Evolutionary conservation across 2,113 vertebrate genomes (phyloP).

Genomic region (Engystomops pustulosus): DNA sequence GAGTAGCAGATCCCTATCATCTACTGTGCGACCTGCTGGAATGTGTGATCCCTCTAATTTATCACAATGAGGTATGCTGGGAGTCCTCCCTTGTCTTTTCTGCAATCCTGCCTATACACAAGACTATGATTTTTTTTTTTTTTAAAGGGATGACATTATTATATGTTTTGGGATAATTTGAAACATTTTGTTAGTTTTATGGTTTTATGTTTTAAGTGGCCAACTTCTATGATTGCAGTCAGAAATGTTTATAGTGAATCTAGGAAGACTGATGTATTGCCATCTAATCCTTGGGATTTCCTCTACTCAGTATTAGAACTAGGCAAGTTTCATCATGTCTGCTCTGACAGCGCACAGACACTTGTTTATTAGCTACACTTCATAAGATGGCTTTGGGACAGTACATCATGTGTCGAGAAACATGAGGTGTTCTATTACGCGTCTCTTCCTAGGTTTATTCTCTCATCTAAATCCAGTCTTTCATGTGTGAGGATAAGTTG

Average conservation of each 20-base stretch:
- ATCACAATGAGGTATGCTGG: too few species aligned
- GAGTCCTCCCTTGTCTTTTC: too few species aligned
- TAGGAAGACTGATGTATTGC: background rate
- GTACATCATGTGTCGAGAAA: constrained; percentile 60
- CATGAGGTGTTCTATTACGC: constrained; percentile 60
- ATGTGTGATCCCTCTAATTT: too few species aligned
- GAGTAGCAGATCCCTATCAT: too few species aligned
- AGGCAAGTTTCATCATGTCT: constrained; percentile 68
- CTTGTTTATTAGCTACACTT: constrained; percentile 61
- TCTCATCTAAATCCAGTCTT: background rate
- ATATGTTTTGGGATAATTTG: too few species aligned
- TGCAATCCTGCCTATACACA: too few species aligned
- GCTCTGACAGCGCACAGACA: constrained; percentile 61
- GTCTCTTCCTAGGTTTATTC: constrained; percentile 30
- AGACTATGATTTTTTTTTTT: too few species aligned
- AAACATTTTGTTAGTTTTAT: too few species aligned
- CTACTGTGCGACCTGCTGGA: too few species aligned
- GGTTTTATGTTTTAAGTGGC: too few species aligned
- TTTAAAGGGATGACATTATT: too few species aligned
- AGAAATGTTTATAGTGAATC: background rate
- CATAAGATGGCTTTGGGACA: constrained; percentile 39
- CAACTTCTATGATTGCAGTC: background rate
- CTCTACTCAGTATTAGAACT: constrained; percentile 14
- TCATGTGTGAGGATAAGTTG: background rate
- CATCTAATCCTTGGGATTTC: background rate